Conservation (phyloP, 1,140 invertebrate species). For the Drosophila kepulauana region DNA sequence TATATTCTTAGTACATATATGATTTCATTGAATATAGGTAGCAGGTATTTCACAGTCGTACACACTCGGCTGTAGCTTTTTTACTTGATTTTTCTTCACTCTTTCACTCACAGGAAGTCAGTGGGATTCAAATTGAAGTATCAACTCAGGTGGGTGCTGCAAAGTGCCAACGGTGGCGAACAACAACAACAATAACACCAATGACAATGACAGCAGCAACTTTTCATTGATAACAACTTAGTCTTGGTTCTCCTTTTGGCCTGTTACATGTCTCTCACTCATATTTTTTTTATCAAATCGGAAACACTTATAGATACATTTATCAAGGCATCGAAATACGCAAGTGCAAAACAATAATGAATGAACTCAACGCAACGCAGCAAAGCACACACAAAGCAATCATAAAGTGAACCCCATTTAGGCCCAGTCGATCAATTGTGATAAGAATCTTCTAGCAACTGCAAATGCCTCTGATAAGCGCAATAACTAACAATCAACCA, state of each 20-base stretch:
- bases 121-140: slow-evolving; percentile 64
- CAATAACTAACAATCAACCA: not conserved
- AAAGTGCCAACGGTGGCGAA: slow-evolving; percentile 38
- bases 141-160: slow-evolving; percentile 64
- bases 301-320: slow-evolving; percentile 73
- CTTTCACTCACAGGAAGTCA: slow-evolving; percentile 68
- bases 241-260: no score
- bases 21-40: no score
- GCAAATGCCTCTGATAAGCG: slow-evolving; percentile 27
- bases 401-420: slow-evolving; percentile 12
- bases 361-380: slow-evolving; percentile 23
- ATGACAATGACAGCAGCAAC: not conserved
- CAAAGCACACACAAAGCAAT: slow-evolving; percentile 7
- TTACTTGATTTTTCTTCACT: slow-evolving; percentile 1
- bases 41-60: no score
- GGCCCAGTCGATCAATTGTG: not conserved
- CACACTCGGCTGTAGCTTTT: no score
- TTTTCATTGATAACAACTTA: not conserved
- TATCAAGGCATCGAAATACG: slow-evolving; percentile 49
- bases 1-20: no score
- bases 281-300: slow-evolving; percentile 49
- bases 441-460: slow-evolving; percentile 23
- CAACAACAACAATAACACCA: not conserved
- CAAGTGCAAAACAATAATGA: slow-evolving; percentile 73
- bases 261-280: not conserved